Base-by-base conservation (phyloP, 2,888 invertebrate genomes). In the Teleogryllus oceanicus region DNA sequence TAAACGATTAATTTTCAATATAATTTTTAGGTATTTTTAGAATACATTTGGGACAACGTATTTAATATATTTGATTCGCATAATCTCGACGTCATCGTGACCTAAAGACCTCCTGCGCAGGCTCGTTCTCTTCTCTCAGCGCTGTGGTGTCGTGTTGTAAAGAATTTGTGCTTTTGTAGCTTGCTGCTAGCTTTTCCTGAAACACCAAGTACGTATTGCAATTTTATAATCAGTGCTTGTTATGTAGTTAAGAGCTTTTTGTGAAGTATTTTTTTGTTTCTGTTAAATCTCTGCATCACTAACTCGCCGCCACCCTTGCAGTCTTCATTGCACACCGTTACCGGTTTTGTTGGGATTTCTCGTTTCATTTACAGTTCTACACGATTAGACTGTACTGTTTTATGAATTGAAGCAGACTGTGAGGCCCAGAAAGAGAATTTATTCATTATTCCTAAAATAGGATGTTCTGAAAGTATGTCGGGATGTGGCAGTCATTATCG, bases 81-180 rank as follows among this genome's bases (percentile, higher is more conserved):
- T 62, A 62, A 62, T 62, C 62, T 62, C 62, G 62, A 62, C 62
- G 62, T 62, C 62, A 62, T 62, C 62, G n/a, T 62, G 62, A 62
- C 62, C 62, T 62, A 62, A 62, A 62, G 62, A 62, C 62, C 62
- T 62, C 62, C 62, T 62, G 62, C 62, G 62, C 62, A 62, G 62
- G 62, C 62, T n/a, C 62, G 62, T 62, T 62, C 62, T 62, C 62
- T 62, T n/a, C n/a, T 62, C 62, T 62, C 62, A 62, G 16, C n/a
- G 62, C 62, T 62, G 62, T 62, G 62, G 62, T 62, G 62, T 62
- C 62, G 62, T 62, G 62, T 62, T 62, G 62, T 62, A 62, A 18
- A 18, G 62, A 62, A 62, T 62, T 62, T 18, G n/a, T n/a, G 62
- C 13, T 18, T 18, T 62, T n/a, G 62, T 62, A 18, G 62, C 16